Evolutionary conservation across 1,140 invertebrate genomes (phyloP).

Genomic region (Schlechtendalia chinensis): DNA sequence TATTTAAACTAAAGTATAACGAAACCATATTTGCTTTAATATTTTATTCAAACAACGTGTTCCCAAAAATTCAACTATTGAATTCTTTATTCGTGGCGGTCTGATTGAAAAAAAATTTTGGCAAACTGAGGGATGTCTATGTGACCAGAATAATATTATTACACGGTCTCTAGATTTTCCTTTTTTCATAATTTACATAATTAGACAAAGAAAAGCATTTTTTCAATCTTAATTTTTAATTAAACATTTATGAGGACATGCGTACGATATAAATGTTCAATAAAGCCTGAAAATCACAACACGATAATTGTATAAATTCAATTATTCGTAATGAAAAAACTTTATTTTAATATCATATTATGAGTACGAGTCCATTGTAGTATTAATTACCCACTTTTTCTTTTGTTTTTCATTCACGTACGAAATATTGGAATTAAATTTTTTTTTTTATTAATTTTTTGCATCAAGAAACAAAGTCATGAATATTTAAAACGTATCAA

Average conservation of each 20-base stretch:
- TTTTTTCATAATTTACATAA: neutral
- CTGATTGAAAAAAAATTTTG: neutral
- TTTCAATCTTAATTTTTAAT: neutral
- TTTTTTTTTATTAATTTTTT: neutral
- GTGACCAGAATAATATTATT: neutral
- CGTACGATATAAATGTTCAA: too few relatives aligned
- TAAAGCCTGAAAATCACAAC: too few relatives aligned
- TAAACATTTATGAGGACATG: neutral
- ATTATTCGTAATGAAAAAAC: too few relatives aligned
- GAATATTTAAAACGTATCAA: neutral
- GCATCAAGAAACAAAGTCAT: neutral
- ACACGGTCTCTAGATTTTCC: neutral
- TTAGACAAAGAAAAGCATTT: neutral
- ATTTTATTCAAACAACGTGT: too few relatives aligned
- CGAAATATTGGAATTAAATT: neutral
- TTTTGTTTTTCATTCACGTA: too few relatives aligned
- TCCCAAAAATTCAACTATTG: too few relatives aligned
- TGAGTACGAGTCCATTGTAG: too few relatives aligned
- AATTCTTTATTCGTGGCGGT: neutral
- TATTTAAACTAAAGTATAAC: too few relatives aligned
- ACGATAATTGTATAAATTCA: too few relatives aligned
- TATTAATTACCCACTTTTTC: too few relatives aligned
- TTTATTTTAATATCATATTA: too few relatives aligned
- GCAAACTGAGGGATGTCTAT: neutral
- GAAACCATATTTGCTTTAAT: too few relatives aligned